Base-by-base conservation (phyloP, 2,797 vertebrate genomes). In the Artibeus jamaicensis region DNA sequence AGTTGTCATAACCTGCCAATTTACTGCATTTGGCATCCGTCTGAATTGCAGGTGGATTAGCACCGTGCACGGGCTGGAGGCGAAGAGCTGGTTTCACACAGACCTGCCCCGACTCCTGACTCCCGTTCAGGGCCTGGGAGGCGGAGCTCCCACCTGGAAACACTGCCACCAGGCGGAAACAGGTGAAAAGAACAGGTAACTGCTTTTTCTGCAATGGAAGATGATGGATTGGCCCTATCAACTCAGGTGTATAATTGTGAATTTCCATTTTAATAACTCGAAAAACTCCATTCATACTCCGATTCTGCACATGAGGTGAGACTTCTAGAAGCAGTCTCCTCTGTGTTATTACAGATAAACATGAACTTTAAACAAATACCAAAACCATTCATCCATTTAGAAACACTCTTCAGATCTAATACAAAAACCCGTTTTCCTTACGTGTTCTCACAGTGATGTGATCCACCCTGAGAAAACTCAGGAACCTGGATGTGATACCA, bases 81-180 rank as follows among this genome's bases (percentile, higher is more conserved):
- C 0, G 9, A 53, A 68, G 74, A 78, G 26, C 0, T 0, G 77
- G 18, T 67, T 85, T 65, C 50, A 46, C 9, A 5, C 19, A 79
- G 29, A 50, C 16, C 16, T 15, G 11, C 48, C 22, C 4, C 0
- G 32, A 18, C 55, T 57, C 73, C 55, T 7, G 21, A 7, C 26
- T 4, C 1, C 22, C 0, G 8, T 3, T 16, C 70, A 10, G 62
- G 50, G 26, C 15, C 24, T 32, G 19, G 0, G 22, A 55, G 46
- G 19, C 21, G n/a, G 19, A 10, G 1, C 7, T 42, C 93, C 50
- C 37, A 32, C 42, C 10, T 59, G 8, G 6, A 3, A 48, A 83
- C 3, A 2, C 21, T 32, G 50, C 78, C 16, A 2, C 78, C 78
- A 34, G 8, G 74, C 37, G 34, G 34, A 50, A 42, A 19, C 2